Evolutionary conservation across 2,888 invertebrate genomes (phyloP).

Genomic region (Apotomis capreana): DNA sequence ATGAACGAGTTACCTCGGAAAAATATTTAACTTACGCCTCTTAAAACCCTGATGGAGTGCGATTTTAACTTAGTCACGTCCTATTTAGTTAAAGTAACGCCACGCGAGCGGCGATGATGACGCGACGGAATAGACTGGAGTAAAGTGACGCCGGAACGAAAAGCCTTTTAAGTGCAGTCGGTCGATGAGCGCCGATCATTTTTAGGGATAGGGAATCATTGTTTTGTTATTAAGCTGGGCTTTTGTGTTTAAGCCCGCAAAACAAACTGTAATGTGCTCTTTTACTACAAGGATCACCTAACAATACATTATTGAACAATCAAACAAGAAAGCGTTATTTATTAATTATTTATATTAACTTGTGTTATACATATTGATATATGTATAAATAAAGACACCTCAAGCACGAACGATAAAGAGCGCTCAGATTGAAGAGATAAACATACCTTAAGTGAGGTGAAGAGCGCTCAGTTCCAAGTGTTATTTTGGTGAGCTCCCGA

Average conservation of each 20-base stretch:
- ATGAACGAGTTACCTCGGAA: slow-evolving; percentile 73
- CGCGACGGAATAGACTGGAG: slow-evolving; percentile 67
- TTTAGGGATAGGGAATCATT: slow-evolving; percentile 22
- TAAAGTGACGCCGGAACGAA: slow-evolving; percentile 65
- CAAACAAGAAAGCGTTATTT: no score
- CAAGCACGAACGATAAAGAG: not conserved
- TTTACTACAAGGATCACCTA: no score
- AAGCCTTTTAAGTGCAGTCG: slow-evolving; percentile 70
- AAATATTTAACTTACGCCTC: slow-evolving; percentile 66
- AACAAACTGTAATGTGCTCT: no score
- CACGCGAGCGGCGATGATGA: slow-evolving; percentile 62
- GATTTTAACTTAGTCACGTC: slow-evolving; percentile 60
- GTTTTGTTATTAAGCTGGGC: slow-evolving; percentile 6
- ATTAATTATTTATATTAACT: no score
- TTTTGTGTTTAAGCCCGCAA: not conserved
- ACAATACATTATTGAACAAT: no score
- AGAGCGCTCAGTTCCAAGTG: not conserved
- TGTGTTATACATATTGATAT: not conserved
- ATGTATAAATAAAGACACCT: not conserved
- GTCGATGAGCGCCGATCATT: slow-evolving; percentile 51
- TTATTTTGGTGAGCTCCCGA: slow-evolving; percentile 8
- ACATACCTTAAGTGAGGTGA: not conserved
- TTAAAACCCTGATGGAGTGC: slow-evolving; percentile 52
- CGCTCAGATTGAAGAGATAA: not conserved
- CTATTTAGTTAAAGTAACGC: slow-evolving; percentile 57